phyloP scores from a whole-genome alignment of 2,797 vertebrate genomes.

The Pempheris klunzingeri region DNA sequence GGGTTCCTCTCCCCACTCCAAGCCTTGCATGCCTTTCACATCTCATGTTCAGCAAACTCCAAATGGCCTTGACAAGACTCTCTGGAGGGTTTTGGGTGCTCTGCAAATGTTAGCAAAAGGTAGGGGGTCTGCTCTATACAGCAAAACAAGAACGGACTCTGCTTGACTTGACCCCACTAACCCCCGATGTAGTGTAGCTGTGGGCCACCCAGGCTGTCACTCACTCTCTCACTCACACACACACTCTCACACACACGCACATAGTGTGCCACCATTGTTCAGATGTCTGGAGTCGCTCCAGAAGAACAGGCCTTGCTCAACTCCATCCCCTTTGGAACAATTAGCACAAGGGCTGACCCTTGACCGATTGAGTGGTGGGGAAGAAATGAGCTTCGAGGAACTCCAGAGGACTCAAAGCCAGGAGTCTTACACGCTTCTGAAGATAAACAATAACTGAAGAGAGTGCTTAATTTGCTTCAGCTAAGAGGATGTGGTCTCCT shows the following conservation, averaged over 20 bases:
- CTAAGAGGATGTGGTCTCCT: constrained; percentile 49
- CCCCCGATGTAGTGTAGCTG: constrained; percentile 8
- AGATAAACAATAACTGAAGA: constrained; percentile 58
- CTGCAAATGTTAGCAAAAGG: constrained; percentile 48
- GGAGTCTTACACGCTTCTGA: constrained; percentile 49
- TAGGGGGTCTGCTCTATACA: constrained; percentile 32
- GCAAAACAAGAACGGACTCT: constrained; percentile 43
- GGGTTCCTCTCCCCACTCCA: background rate
- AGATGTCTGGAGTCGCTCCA: constrained; percentile 65
- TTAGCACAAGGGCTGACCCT: constrained; percentile 69
- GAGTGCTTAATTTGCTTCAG: constrained; percentile 50
- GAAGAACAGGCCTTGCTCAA: constrained; percentile 54
- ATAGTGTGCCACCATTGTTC: constrained; percentile 60
- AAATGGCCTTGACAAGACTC: constrained; percentile 14
- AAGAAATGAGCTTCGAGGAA: constrained; percentile 65
- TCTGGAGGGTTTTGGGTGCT: constrained; percentile 19
- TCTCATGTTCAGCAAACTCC: constrained; percentile 3
- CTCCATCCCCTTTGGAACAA: constrained; percentile 63
- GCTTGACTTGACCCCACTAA: constrained; percentile 53
- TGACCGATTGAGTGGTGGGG: constrained; percentile 56
- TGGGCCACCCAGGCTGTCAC: constrained; percentile 71
- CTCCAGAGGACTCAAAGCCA: constrained; percentile 39
- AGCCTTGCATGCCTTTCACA: constrained; percentile 1
- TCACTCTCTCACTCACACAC: constrained; percentile 18
- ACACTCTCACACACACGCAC: constrained; percentile 44